phyloP scores from a whole-genome alignment of 2,113 vertebrate genomes.

The Scolopax mira region DNA sequence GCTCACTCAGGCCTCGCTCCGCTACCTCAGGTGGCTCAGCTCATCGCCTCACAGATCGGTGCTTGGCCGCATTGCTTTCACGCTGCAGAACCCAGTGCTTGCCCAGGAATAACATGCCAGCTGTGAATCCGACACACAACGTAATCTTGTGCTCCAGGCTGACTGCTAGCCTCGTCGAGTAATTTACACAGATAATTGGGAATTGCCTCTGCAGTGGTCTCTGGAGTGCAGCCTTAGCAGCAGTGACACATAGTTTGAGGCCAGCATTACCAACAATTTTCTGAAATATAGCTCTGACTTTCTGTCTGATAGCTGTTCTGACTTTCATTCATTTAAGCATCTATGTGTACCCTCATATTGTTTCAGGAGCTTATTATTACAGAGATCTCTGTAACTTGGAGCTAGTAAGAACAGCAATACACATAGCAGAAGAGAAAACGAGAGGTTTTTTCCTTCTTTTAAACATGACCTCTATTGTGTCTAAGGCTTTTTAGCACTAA shows the following conservation, averaged over 20 bases:
- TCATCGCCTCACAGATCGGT: neutral
- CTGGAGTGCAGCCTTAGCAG: neutral
- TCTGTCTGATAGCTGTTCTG: neutral
- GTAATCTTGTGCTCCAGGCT: neutral
- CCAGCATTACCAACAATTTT: neutral
- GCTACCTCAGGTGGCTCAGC: neutral
- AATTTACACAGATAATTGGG: neutral
- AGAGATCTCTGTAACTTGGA: neutral
- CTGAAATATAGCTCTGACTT: neutral
- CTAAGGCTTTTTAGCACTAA: neutral
- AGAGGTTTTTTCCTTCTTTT: neutral
- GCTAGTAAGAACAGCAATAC: neutral
- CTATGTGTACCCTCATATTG: neutral
- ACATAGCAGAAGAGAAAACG: neutral
- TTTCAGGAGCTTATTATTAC: neutral
- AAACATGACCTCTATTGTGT: neutral
- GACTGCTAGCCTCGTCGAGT: neutral
- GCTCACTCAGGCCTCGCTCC: neutral
- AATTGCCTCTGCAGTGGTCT: neutral
- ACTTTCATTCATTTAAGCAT: neutral
- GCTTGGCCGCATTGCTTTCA: neutral
- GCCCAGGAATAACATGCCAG: neutral
- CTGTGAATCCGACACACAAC: fast-evolving
- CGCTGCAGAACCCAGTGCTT: neutral
- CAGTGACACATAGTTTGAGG: neutral